Conservation (phyloP, 1,140 invertebrate genomes). For the Pogonomyrmex californicus region DNA sequence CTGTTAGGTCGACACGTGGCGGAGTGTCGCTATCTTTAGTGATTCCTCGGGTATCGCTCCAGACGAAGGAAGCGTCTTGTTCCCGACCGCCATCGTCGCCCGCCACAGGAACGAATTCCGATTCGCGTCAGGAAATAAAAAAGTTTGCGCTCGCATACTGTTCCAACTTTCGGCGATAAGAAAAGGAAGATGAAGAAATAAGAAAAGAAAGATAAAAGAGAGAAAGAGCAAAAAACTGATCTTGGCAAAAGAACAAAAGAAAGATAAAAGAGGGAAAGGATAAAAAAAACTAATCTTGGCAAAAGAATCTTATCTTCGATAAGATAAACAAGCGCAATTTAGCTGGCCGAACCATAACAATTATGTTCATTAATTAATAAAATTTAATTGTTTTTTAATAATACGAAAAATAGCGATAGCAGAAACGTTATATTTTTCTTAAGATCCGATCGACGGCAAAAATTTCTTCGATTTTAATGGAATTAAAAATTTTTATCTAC, state of each 20-base stretch:
- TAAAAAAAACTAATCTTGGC: neutral
- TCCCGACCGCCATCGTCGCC: slow-evolving; percentile 24
- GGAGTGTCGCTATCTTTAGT: slow-evolving; percentile 58
- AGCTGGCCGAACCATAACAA: neutral
- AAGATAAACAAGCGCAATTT: neutral
- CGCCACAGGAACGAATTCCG: slow-evolving; percentile 53
- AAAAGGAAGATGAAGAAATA: slow-evolving; percentile 1
- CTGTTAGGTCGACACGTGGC: slow-evolving; percentile 50
- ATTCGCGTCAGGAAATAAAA: slow-evolving; percentile 52
- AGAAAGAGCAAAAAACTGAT: slow-evolving; percentile 4
- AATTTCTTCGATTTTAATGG: neutral
- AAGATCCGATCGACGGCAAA: neutral
- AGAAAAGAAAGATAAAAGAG: neutral
- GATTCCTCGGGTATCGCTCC: slow-evolving; percentile 37
- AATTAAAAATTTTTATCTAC: neutral
- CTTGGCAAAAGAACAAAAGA: neutral
- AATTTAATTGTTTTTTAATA: neutral
- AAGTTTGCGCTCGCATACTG: neutral
- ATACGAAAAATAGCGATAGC: neutral
- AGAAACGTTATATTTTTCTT: neutral
- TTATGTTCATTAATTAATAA: slow-evolving; percentile 14
- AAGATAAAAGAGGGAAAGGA: neutral
- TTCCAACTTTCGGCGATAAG: slow-evolving; percentile 21
- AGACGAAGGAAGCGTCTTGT: slow-evolving; percentile 47
- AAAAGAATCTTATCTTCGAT: neutral